Evolutionary conservation across 2,888 invertebrate genomes (phyloP), one percentile per base, ranked within the genome.

Genomic region (Chymomyza procnemis): DNA sequence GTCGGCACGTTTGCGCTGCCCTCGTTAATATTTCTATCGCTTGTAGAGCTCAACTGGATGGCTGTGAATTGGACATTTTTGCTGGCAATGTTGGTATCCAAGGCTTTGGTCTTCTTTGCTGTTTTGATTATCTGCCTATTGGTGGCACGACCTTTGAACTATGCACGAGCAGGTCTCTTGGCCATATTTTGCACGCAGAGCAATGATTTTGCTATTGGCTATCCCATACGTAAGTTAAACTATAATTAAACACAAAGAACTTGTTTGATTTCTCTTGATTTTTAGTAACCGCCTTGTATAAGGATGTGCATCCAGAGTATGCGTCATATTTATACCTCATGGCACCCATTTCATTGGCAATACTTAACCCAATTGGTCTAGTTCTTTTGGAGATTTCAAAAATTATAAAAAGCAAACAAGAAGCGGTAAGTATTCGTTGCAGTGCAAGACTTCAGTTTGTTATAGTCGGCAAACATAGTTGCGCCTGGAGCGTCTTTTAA

Each of bases 181-280:
- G 97, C 96, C 18, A 98, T 99, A 87, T 98, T 98, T 90, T 96
- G 96, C 81, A 98, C 98, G 0, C 98, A 98, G 90, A 98, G 97
- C 89, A 99, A 99, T 93, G 99, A 99, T 91, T 98, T 99, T 92
- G 98, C 99, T 19, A 94, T 99, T 80, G 98, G 98, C 71, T 97
- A 95, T 92, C 98, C 99, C 5, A 97, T 98, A 80, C 95, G 97
- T 90, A 73, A 80, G 74, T 63, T 54, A 6, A 4, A 21, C 47
- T 47, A 8, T 12, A 48, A 46, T 9, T 5, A 2, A 14, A 2
- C 0, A 30, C n/a, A 3, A 54, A 54, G 54, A 58, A 14, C 0
- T 18, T 6, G 50, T 2, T 54, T 61, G n/a, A 92, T 22, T 21
- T 3, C 14, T 3, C 41, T 5, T 12, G 69, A 4, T 54, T 54